Percentiles rank a stretch among this genome's conserved stretches.
Conservation (phyloP, 2,797 vertebrate species). For the Lacerta agilis region DNA sequence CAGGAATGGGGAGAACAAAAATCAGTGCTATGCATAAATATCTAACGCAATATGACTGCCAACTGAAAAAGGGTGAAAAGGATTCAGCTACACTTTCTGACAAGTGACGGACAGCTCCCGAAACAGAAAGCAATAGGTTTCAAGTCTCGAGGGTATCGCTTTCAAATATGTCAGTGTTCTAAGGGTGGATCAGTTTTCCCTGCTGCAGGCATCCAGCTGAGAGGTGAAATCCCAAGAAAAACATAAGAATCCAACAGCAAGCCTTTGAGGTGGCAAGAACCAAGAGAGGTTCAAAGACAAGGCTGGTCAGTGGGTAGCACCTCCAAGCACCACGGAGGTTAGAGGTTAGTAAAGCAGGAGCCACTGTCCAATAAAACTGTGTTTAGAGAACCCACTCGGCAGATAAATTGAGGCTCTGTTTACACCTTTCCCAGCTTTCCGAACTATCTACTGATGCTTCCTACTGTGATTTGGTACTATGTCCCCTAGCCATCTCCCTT, state of each 20-base stretch:
- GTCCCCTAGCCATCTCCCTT: constrained; percentile 54
- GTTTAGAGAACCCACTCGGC: constrained; percentile 79
- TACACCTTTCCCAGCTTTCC: constrained; percentile 79
- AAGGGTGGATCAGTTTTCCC: constrained; percentile 81
- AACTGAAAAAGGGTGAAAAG: constrained; percentile 40
- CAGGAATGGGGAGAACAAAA: constrained; percentile 15
- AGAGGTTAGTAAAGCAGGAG: constrained; percentile 85
- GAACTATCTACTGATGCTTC: constrained; percentile 70
- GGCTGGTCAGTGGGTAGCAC: constrained; percentile 80
- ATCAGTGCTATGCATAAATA: background rate
- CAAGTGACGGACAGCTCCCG: constrained; percentile 81
- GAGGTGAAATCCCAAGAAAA: constrained; percentile 80
- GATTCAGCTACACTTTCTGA: constrained; percentile 71
- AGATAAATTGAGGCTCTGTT: constrained; percentile 84
- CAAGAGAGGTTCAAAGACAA: constrained; percentile 84
- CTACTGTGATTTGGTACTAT: constrained; percentile 64
- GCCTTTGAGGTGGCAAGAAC: constrained; percentile 82
- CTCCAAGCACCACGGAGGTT: constrained; percentile 77
- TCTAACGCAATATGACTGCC: constrained; percentile 24
- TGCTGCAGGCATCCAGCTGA: constrained; percentile 76
- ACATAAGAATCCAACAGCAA: constrained; percentile 75
- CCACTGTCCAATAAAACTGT: constrained; percentile 84
- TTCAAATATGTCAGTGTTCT: constrained; percentile 82
- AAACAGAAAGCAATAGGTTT: constrained; percentile 82
- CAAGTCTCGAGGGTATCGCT: constrained; percentile 76